Evolutionary conservation across 2,113 vertebrate species (phyloP), one percentile per base, ranked within the genome.

Genomic region (Cebus imitator): DNA sequence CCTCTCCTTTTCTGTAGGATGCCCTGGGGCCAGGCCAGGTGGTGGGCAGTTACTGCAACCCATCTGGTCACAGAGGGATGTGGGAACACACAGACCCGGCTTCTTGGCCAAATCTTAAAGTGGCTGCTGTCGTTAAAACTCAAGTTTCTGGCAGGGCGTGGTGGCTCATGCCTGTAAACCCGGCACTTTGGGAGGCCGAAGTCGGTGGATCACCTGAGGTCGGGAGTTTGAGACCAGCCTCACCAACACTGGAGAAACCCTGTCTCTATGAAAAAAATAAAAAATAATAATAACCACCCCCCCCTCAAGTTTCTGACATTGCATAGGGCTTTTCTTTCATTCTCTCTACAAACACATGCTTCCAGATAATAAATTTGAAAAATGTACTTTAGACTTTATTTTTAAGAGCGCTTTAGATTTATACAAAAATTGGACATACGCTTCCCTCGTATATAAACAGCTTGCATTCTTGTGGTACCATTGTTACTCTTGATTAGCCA

Each of bases 31-130:
- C 83, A 57, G 35, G 14, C n/a, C 7, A 2, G 72, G 52, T 4
- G 14, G 27, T 32, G 27, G 70, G 50, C 1, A 1, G 78, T 89
- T n/a, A 5, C 0, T 20, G 0, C 8, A 32, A 1, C 43, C 14
- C 40, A 20, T 18, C 40, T 40, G 27, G 73, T 2, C 20, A 0
- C 10, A 13, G 35, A 40, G 32, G 43, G 0, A 3, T 7, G 0
- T 9, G 57, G 21, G 40, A 68, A 20, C 17, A 27, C 5, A 7
- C 3, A n/a, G 79, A 40, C 23, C n/a, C 43, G 27, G 16, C 57
- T 72, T 66, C 50, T 27, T 86, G 17, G 20, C 21, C 0, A 10
- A 13, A 14, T 61, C 8, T 9, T 20, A 86, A 5, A 0, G 23
- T 57, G 45, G 40, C 21, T 14, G 45, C 17, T 5, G 0, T 66